A percentile compares a stretch with the other conserved stretches of the same genome.
Conservation (phyloP, 2,797 vertebrate species). For the Sarcoramphus papa region DNA sequence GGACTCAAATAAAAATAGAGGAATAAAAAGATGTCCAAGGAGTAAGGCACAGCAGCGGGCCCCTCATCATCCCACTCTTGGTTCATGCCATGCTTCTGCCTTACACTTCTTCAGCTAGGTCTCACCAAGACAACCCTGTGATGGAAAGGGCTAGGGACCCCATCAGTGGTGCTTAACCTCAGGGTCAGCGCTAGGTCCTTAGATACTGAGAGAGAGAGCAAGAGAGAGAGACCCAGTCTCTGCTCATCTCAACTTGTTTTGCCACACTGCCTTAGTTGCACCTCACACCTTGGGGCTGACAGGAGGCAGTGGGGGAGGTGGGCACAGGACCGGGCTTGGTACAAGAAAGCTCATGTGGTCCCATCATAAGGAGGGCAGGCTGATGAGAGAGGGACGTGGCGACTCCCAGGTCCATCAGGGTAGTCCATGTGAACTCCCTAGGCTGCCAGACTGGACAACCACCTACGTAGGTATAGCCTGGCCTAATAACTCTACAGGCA, state of each 20-base stretch:
- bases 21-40: not conserved
- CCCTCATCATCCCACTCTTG: not conserved
- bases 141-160: not conserved
- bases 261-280: not conserved
- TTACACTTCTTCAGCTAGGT: not conserved
- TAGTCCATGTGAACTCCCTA: fast-evolving
- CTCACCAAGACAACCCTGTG: not conserved
- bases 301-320: not conserved
- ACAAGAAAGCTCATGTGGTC: not conserved
- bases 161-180: not conserved
- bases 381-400: not conserved
- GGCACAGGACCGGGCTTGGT: not conserved
- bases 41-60: not conserved
- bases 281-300: not conserved
- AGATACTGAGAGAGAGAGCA: not conserved
- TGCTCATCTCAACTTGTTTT: not conserved
- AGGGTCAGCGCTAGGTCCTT: not conserved
- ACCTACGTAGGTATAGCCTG: not conserved
- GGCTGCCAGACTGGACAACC: not conserved
- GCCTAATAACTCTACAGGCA: not conserved
- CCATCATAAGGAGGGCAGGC: not conserved
- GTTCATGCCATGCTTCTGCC: not conserved
- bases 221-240: not conserved
- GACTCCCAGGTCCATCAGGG: not conserved
- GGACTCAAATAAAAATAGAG: not conserved